Evolutionary conservation across 2,113 vertebrate species (phyloP).

Genomic region (Percopsis transmontana): DNA sequence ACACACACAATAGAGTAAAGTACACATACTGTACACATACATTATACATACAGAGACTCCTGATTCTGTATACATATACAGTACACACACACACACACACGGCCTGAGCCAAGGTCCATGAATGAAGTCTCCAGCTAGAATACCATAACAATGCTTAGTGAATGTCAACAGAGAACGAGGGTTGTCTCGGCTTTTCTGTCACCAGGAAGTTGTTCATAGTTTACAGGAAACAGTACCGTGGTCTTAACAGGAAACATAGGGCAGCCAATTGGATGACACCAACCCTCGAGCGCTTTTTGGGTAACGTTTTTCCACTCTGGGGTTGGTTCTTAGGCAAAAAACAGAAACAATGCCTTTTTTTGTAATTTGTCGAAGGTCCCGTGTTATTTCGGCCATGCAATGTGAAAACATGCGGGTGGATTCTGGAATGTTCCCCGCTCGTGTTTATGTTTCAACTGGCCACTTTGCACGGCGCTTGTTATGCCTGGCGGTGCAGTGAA

Average conservation of each 20-base stretch:
- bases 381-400: constrained; percentile 54
- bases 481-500: constrained; percentile 63
- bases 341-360: constrained; percentile 49
- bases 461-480: constrained; percentile 63
- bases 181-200: constrained; percentile 10
- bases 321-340: constrained; percentile 2
- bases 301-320: background rate
- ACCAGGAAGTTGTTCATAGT: constrained; percentile 46
- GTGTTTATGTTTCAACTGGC: constrained; percentile 64
- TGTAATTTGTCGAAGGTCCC: constrained; percentile 62
- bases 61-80: background rate
- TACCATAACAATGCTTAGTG: constrained; percentile 7
- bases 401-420: constrained; percentile 61
- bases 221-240: constrained; percentile 48
- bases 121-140: constrained; percentile 12
- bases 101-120: background rate
- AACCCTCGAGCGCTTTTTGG: constrained; percentile 4
- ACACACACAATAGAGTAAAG: constrained; percentile 33
- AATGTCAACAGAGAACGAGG: constrained; percentile 12
- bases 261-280: constrained; percentile 35
- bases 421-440: constrained; percentile 47
- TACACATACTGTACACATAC: constrained; percentile 15
- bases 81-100: background rate
- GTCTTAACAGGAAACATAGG: constrained; percentile 55
- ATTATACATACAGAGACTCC: background rate